These are phyloP conservation scores for Brachymystax lenok DNA, from an alignment of 2,797 vertebrate genomes.

Conservation along the genomic window DNA sequence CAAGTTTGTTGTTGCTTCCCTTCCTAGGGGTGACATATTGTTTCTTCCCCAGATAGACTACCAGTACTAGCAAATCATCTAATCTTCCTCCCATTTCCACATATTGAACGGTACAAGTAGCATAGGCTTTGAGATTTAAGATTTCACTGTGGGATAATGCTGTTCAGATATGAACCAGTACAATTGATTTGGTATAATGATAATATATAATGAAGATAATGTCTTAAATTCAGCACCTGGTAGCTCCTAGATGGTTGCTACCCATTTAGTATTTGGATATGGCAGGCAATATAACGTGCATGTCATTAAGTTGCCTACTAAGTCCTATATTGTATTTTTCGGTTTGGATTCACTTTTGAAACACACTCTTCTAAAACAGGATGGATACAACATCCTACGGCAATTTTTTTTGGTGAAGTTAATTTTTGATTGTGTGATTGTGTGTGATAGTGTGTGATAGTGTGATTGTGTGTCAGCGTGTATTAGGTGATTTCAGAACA, in stretches of 20 bases:
- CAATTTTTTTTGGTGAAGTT: constrained; percentile 52
- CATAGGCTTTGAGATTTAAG: constrained; percentile 71
- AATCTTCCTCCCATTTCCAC: constrained; percentile 70
- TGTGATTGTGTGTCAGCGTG: too few species aligned
- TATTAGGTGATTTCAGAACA: constrained; percentile 61
- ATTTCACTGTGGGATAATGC: constrained; percentile 63
- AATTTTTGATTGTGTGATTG: constrained; percentile 50
- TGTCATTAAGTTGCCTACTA: constrained; percentile 47
- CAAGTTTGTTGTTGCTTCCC: constrained; percentile 45
- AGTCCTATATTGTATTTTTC: constrained; percentile 52
- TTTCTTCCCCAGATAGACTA: constrained; percentile 56
- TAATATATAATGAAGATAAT: constrained; percentile 76
- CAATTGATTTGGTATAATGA: constrained; percentile 71
- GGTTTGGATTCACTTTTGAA: constrained; percentile 41
- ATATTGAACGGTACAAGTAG: constrained; percentile 78
- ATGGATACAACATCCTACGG: constrained; percentile 48
- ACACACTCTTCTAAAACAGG: constrained; percentile 37
- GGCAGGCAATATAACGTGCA: constrained; percentile 71
- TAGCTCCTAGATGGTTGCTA: constrained; percentile 64
- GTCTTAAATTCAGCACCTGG: constrained; percentile 81
- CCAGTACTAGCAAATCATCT: constrained; percentile 59
- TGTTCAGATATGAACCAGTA: constrained; percentile 68
- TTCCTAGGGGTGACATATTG: constrained; percentile 27
- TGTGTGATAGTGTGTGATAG: background rate
- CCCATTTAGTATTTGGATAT: constrained; percentile 74